Evolutionary conservation across 1,140 invertebrate species (phyloP).

Genomic region (Hylyphantes graminicola): DNA sequence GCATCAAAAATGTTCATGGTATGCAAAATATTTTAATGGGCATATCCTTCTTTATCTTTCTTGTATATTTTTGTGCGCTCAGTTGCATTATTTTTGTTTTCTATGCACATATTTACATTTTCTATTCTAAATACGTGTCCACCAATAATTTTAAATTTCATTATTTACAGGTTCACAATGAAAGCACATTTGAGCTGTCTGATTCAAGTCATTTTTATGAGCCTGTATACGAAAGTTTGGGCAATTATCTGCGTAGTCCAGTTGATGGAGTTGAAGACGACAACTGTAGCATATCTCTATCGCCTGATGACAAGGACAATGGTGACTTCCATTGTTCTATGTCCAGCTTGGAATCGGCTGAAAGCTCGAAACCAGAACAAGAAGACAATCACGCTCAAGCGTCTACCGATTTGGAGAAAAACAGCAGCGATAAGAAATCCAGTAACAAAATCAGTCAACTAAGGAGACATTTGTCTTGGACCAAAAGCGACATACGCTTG

Average conservation of each 20-base stretch:
- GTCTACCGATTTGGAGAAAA: background rate
- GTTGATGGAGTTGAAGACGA: constrained; percentile 60
- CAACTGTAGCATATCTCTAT: constrained; percentile 61
- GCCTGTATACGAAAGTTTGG: constrained; percentile 64
- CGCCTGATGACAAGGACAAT: constrained; percentile 62
- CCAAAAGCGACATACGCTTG: constrained; percentile 64
- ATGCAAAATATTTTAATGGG: background rate
- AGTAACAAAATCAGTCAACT: constrained; percentile 53
- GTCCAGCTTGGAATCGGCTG: constrained; percentile 46
- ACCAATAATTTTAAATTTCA: background rate
- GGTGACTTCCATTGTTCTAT: constrained; percentile 43
- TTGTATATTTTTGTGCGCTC: background rate
- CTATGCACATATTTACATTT: too few species aligned
- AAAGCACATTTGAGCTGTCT: constrained; percentile 56
- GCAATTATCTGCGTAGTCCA: constrained; percentile 49
- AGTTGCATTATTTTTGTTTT: too few species aligned
- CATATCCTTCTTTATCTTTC: background rate
- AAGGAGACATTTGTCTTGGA: constrained; percentile 63
- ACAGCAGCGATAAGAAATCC: constrained; percentile 23
- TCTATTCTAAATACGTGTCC: too few species aligned
- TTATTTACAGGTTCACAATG: constrained; percentile 39
- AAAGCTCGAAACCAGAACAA: constrained; percentile 26
- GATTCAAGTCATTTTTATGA: constrained; percentile 63
- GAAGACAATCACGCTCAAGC: background rate
- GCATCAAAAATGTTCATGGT: too few species aligned